Conservation (phyloP, 1,140 invertebrate genomes). For the Armadillidium nasatum region DNA sequence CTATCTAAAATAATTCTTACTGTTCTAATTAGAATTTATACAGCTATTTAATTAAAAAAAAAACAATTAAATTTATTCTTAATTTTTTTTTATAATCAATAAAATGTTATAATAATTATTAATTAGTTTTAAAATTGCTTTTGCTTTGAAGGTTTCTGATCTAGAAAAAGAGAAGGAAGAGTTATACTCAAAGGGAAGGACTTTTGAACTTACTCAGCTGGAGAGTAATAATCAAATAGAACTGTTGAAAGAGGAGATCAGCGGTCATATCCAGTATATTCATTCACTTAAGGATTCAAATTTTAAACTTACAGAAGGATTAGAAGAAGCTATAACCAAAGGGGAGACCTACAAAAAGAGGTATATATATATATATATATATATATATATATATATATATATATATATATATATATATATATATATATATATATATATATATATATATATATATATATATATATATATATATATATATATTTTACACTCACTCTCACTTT, state of each 20-base stretch:
- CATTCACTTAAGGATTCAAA: slow-evolving; percentile 59
- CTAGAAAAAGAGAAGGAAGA: slow-evolving; percentile 34
- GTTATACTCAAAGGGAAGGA: slow-evolving; percentile 20
- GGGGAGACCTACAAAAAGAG: slow-evolving; percentile 48
- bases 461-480: too few relatives aligned
- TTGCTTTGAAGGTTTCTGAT: slow-evolving; percentile 25
- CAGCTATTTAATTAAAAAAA: too few relatives aligned
- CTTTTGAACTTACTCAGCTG: slow-evolving; percentile 27
- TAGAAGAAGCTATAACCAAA: slow-evolving; percentile 55
- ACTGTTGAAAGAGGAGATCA: slow-evolving; percentile 60
- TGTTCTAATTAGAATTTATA: too few relatives aligned
- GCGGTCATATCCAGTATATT: slow-evolving; percentile 60
- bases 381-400: slow-evolving; percentile 26
- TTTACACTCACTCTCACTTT: too few relatives aligned
- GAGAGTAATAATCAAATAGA: slow-evolving; percentile 29
- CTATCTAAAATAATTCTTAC: too few relatives aligned
- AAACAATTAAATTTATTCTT: too few relatives aligned
- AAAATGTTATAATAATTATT: too few relatives aligned
- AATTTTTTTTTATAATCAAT: too few relatives aligned
- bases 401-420: slow-evolving; percentile 29
- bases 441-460: too few relatives aligned
- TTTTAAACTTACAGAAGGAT: slow-evolving; percentile 53
- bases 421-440: slow-evolving; percentile 9
- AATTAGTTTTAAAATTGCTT: background rate
- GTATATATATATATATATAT: slow-evolving; percentile 23